phyloP scores from a whole-genome alignment of 2,888 invertebrate species.

The Brachynemurus nebulosus region DNA sequence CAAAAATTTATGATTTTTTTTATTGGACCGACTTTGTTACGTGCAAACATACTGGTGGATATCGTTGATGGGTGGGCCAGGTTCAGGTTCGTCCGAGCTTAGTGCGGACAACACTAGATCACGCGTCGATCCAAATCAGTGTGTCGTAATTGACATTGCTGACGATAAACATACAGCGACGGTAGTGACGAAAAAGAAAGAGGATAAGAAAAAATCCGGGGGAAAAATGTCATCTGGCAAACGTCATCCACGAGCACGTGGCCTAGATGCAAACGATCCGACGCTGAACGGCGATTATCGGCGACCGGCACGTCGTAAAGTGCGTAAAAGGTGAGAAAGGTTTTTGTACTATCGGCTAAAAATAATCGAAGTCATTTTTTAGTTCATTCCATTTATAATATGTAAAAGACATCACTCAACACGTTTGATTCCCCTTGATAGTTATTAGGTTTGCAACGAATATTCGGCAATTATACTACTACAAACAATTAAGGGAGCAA shows the following conservation, averaged over 20 bases:
- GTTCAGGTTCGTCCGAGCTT: constrained; percentile 10
- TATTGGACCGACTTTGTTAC: background rate
- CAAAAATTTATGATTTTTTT: background rate
- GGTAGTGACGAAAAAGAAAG: background rate
- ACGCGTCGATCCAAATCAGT: constrained; percentile 4
- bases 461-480: too few species aligned
- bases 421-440: too few species aligned
- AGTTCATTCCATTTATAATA: too few species aligned
- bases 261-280: constrained; percentile 5
- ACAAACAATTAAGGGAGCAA: too few species aligned
- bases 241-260: constrained; percentile 1
- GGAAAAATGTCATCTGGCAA: constrained; percentile 2
- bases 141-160: constrained; percentile 8
- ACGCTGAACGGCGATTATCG: constrained; percentile 8
- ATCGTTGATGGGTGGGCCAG: constrained; percentile 11
- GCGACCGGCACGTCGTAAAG: constrained; percentile 8
- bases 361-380: too few species aligned
- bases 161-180: constrained; percentile 6
- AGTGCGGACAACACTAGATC: constrained; percentile 8
- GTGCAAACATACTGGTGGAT: background rate
- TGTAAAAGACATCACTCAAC: too few species aligned
- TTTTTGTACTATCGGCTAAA: too few species aligned
- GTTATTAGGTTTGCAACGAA: too few species aligned
- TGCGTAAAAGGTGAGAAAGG: constrained; percentile 8
- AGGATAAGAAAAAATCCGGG: background rate